Conservation (phyloP, 37 sponge, comb jelly and placozoan species). For the Mnemiopsis leidyi region DNA sequence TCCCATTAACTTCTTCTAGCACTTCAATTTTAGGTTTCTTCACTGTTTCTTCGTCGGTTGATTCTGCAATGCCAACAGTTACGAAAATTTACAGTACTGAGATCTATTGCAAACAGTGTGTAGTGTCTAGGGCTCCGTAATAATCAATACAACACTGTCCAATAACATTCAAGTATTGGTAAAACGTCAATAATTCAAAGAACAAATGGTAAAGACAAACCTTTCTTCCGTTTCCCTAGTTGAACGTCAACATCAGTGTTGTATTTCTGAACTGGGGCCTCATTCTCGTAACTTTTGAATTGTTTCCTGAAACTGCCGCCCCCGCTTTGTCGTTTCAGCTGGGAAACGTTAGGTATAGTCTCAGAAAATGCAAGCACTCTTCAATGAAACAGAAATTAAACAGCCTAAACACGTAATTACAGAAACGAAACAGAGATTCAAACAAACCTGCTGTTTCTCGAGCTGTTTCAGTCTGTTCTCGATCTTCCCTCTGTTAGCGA, state of each 20-base stretch:
- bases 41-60: not conserved
- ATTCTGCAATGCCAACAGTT: not conserved
- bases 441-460: constrained; percentile 73
- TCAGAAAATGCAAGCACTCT: too few relatives aligned
- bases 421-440: too few relatives aligned
- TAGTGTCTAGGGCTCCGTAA: too few relatives aligned
- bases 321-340: constrained; percentile 27
- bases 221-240: constrained; percentile 2
- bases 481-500: constrained; percentile 73
- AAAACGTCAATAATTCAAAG: too few relatives aligned
- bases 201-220: too few relatives aligned
- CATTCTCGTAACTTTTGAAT: constrained; percentile 10
- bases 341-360: not conserved
- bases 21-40: constrained; percentile 61
- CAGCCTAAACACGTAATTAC: not conserved
- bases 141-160: too few relatives aligned
- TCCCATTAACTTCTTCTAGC: too few relatives aligned
- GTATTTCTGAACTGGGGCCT: constrained; percentile 7
- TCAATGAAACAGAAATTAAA: constrained; percentile 1
- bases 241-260: constrained; percentile 20
- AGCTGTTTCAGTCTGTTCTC: constrained; percentile 76
- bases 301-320: not conserved
- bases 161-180: too few relatives aligned
- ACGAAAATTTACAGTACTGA: not conserved
- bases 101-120: not conserved